Conservation (phyloP, 1,140 invertebrate genomes). For the Philotrypesis tridentata region DNA sequence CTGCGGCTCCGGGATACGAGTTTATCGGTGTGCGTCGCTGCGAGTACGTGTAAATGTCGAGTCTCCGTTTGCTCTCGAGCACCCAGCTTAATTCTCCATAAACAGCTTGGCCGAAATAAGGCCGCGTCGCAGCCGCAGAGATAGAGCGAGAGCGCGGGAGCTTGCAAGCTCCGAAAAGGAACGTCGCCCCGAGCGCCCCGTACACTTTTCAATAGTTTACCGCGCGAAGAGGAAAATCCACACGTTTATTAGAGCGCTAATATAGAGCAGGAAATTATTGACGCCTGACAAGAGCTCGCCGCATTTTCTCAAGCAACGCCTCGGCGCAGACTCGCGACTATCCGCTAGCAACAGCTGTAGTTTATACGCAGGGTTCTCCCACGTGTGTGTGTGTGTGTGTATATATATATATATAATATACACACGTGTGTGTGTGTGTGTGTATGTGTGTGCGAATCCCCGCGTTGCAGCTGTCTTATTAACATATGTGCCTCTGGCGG, state of each 20-base stretch:
- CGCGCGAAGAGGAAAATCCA: not conserved
- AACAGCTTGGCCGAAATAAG: constrained; percentile 50
- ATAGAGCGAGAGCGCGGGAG: too few relatives aligned
- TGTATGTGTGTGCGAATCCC: too few relatives aligned
- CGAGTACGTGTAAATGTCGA: not conserved
- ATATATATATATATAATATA: too few relatives aligned
- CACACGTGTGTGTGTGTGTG: too few relatives aligned
- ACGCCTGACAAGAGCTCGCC: too few relatives aligned
- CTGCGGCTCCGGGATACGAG: constrained; percentile 44
- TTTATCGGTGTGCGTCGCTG: constrained; percentile 40
- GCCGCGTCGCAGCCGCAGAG: not conserved
- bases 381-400: too few relatives aligned
- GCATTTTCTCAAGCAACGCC: constrained; percentile 38
- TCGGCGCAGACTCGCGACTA: constrained; percentile 52
- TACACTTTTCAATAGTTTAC: too few relatives aligned
- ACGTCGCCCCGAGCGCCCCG: too few relatives aligned
- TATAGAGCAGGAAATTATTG: constrained; percentile 64
- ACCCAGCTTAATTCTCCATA: constrained; percentile 46
- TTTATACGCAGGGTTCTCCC: constrained; percentile 1
- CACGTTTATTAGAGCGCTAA: constrained; percentile 50
- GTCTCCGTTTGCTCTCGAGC: not conserved
- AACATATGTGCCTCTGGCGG: constrained; percentile 60
- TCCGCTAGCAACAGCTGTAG: constrained; percentile 60
- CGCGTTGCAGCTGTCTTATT: constrained; percentile 54
- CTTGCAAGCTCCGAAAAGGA: not conserved